Conservation (phyloP, 2,888 invertebrate species). For the Chymomyza procnemis region DNA sequence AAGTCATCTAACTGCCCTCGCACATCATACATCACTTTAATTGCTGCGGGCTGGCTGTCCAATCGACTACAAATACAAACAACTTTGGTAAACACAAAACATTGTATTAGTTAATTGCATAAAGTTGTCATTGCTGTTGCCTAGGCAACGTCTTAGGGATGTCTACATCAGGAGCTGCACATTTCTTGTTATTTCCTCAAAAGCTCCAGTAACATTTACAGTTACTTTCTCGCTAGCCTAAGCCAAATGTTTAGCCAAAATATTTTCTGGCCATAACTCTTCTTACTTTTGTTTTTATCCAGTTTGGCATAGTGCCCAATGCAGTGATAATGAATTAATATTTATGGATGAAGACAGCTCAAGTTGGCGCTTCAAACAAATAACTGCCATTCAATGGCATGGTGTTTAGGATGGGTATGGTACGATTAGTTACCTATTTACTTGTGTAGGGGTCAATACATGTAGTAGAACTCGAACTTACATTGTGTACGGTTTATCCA, state of each 20-base stretch:
- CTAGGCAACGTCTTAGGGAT: not conserved
- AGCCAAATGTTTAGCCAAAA: slow-evolving; percentile 33
- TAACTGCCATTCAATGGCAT: too few relatives aligned
- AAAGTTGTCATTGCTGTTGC: slow-evolving; percentile 35
- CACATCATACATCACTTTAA: too few relatives aligned
- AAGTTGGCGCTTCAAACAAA: too few relatives aligned
- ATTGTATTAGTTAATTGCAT: slow-evolving; percentile 72
- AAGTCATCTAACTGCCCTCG: too few relatives aligned
- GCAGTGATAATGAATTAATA: slow-evolving; percentile 1
- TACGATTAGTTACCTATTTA: too few relatives aligned
- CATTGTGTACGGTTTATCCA: too few relatives aligned
- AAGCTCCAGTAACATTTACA: slow-evolving; percentile 20
- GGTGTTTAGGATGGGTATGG: too few relatives aligned
- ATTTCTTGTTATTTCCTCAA: not conserved
- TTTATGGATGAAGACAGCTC: too few relatives aligned
- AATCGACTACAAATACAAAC: not conserved
- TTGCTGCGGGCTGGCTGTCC: too few relatives aligned
- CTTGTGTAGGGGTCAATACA: too few relatives aligned
- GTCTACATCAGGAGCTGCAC: not conserved
- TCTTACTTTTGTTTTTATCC: slow-evolving; percentile 19
- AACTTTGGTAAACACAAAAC: slow-evolving; percentile 37
- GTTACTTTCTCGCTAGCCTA: slow-evolving; percentile 36
- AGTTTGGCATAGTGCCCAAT: slow-evolving; percentile 53
- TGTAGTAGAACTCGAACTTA: too few relatives aligned
- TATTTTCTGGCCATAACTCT: slow-evolving; percentile 21